Percentiles rank a stretch among this genome's conserved stretches.
These are phyloP conservation scores for Orycteropus afer DNA, from an alignment of 2,113 vertebrate species.

Conservation along the genomic window DNA sequence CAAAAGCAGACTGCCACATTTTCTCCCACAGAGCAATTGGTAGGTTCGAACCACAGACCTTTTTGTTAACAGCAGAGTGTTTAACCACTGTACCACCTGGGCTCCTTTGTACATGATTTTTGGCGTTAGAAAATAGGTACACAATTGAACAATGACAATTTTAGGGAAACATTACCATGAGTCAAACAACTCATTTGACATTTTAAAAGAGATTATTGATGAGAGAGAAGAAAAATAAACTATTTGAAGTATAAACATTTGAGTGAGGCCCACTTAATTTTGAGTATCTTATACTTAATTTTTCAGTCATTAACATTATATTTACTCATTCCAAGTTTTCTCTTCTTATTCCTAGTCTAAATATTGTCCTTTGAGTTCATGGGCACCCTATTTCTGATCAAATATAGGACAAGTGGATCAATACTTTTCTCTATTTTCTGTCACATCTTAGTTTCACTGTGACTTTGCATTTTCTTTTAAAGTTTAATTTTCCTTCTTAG, in stretches of 20 bases:
- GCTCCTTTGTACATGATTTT: not conserved
- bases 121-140: conserved; percentile 67
- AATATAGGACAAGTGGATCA: conserved; percentile 49
- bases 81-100: not conserved
- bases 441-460: conserved; percentile 19
- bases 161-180: conserved; percentile 72
- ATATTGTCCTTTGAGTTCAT: conserved; percentile 36
- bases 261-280: conserved; percentile 56
- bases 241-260: conserved; percentile 62
- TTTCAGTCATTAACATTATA: not conserved
- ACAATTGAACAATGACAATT: conserved; percentile 81
- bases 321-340: not conserved
- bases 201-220: conserved; percentile 52
- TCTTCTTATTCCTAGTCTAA: not conserved
- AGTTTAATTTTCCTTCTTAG: conserved; percentile 39
- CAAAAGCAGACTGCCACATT: not conserved
- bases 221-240: conserved; percentile 62
- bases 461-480: conserved; percentile 53
- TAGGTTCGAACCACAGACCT: not conserved
- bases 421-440: conserved; percentile 33
- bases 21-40: no score
- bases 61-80: not conserved
- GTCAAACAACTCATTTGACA: conserved; percentile 71
- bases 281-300: not conserved
- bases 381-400: conserved; percentile 2